phyloP scores from a whole-genome alignment of 1,140 invertebrate species.

The Micrasema longulum region DNA sequence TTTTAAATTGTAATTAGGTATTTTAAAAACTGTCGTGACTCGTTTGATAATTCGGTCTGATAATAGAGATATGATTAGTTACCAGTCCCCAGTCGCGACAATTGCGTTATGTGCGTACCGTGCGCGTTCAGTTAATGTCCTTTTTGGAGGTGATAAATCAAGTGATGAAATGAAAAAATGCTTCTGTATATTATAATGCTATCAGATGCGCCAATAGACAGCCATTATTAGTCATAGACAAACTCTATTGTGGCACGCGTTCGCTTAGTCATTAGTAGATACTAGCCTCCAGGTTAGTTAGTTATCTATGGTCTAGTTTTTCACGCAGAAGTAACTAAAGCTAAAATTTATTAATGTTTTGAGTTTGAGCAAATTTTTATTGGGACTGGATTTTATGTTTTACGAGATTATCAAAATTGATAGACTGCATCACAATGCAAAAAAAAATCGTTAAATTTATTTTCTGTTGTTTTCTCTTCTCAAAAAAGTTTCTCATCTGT shows the following conservation, averaged over 20 bases:
- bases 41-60: slow-evolving; percentile 14
- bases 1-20: no score
- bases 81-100: neutral
- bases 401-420: no score
- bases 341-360: neutral
- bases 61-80: neutral
- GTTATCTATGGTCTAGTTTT: slow-evolving; percentile 1
- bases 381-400: no score
- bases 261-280: slow-evolving; percentile 28
- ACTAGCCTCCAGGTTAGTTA: neutral
- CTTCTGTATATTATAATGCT: neutral
- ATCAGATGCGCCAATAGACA: slow-evolving; percentile 26
- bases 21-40: slow-evolving; percentile 10
- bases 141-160: slow-evolving; percentile 41
- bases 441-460: no score
- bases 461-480: no score
- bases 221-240: slow-evolving; percentile 36
- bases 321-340: neutral
- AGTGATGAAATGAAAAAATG: slow-evolving; percentile 32
- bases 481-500: no score
- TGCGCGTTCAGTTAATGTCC: slow-evolving; percentile 22
- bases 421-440: no score
- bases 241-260: slow-evolving; percentile 19
- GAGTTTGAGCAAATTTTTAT: no score
- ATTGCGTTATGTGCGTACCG: slow-evolving; percentile 11